Evolutionary conservation across 1,140 invertebrate species (phyloP).

Genomic region (Formica selysi): DNA sequence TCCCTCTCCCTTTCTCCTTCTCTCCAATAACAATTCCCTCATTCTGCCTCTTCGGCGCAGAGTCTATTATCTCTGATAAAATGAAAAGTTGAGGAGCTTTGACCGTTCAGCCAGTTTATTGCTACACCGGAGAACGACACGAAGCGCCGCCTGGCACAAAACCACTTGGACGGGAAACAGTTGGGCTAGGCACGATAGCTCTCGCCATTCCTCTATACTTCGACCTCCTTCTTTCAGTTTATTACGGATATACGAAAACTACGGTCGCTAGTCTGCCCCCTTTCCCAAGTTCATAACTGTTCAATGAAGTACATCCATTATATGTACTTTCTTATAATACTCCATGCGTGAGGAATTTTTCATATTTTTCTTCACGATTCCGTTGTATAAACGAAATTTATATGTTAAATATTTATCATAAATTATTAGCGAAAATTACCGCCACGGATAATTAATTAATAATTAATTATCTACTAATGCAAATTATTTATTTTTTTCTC

Average conservation of each 20-base stretch:
- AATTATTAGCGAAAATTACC: background rate
- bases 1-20: conserved; percentile 7
- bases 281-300: conserved; percentile 52
- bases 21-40: conserved; percentile 37
- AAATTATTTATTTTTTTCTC: background rate
- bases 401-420: background rate
- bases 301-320: background rate
- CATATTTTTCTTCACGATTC: background rate
- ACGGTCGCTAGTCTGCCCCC: background rate
- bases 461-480: background rate
- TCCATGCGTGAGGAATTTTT: background rate
- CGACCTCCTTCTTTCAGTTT: conserved; percentile 62
- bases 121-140: conserved; percentile 74
- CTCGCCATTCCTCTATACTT: conserved; percentile 54
- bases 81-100: conserved; percentile 80
- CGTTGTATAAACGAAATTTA: background rate
- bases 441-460: background rate
- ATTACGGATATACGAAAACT: conserved; percentile 62
- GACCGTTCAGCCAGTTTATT: conserved; percentile 79
- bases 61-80: conserved; percentile 73
- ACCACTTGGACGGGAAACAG: conserved; percentile 81
- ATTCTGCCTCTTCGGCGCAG: conserved; percentile 41
- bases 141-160: conserved; percentile 81
- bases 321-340: background rate
- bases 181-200: conserved; percentile 81